Evolutionary conservation across 2,113 vertebrate genomes (phyloP).

Genomic region (Otis tarda): DNA sequence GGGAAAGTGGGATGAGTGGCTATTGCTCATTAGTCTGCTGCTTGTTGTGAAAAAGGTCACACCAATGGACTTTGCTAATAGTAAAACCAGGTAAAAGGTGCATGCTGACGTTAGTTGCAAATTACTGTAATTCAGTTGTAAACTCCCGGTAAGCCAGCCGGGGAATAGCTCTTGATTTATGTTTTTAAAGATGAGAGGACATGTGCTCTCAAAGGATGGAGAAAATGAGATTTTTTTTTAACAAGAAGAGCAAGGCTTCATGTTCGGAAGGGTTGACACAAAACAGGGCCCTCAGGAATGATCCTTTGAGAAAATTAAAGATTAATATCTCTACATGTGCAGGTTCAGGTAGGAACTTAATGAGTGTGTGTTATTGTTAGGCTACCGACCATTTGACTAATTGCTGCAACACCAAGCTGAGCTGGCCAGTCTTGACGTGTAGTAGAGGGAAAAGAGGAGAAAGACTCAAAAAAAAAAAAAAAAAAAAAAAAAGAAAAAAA

Average conservation of each 20-base stretch:
- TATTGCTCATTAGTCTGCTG: background rate
- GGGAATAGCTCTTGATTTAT: background rate
- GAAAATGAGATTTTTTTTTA: background rate
- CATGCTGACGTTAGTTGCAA: conserved; percentile 18
- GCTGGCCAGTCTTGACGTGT: background rate
- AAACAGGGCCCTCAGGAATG: background rate
- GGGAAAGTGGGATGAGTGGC: background rate
- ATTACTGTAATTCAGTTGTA: background rate
- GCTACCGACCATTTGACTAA: background rate
- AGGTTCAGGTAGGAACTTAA: background rate
- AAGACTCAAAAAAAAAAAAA: no score
- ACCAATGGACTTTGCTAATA: background rate
- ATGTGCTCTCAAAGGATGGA: background rate
- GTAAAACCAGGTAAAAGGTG: background rate
- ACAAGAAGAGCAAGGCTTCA: rapidly evolving
- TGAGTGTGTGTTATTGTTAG: background rate
- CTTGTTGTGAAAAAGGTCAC: background rate
- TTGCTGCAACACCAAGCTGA: rapidly evolving
- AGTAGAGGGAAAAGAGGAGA: background rate
- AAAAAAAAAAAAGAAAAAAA: no score
- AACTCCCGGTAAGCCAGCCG: background rate
- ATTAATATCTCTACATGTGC: background rate
- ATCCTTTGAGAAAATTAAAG: background rate
- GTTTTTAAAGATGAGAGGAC: background rate
- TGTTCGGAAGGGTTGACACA: background rate